Evolutionary conservation across 2,888 invertebrate genomes (phyloP).

Genomic region (Eutolmus rufibarbis): DNA sequence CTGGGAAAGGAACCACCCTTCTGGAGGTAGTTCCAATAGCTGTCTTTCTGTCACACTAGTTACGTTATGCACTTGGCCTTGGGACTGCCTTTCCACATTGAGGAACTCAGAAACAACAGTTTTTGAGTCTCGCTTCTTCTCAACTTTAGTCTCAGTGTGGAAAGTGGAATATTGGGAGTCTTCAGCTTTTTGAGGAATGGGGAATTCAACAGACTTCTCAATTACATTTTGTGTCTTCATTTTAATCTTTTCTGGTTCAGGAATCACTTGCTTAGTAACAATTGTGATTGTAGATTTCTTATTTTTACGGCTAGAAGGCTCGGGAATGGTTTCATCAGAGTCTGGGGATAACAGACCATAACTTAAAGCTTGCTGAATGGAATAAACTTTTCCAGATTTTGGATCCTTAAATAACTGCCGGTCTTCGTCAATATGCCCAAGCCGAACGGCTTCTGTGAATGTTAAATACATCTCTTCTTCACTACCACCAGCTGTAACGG

Average conservation of each 20-base stretch:
- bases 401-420: conserved; percentile 81
- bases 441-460: conserved; percentile 78
- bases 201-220: conserved; percentile 60
- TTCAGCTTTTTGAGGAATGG: conserved; percentile 52
- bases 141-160: conserved; percentile 52
- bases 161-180: conserved; percentile 37
- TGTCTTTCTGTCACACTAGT: conserved; percentile 67
- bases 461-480: conserved; percentile 70
- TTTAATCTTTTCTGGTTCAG: conserved; percentile 57
- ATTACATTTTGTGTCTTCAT: conserved; percentile 56
- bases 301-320: conserved; percentile 62
- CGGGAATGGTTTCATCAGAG: conserved; percentile 65
- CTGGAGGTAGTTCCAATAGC: conserved; percentile 79
- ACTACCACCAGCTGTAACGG: conserved; percentile 72
- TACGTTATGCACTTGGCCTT: conserved; percentile 52
- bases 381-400: conserved; percentile 73
- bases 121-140: conserved; percentile 58
- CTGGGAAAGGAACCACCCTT: conserved; percentile 83
- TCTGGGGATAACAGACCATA: conserved; percentile 75
- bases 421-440: conserved; percentile 81
- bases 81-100: conserved; percentile 63
- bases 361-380: conserved; percentile 79
- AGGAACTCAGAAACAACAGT: conserved; percentile 64
- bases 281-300: conserved; percentile 67
- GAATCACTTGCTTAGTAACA: conserved; percentile 66